These are phyloP conservation scores for Cheilosia grossa DNA, from an alignment of 2,888 invertebrate genomes.

Conservation along the genomic window DNA sequence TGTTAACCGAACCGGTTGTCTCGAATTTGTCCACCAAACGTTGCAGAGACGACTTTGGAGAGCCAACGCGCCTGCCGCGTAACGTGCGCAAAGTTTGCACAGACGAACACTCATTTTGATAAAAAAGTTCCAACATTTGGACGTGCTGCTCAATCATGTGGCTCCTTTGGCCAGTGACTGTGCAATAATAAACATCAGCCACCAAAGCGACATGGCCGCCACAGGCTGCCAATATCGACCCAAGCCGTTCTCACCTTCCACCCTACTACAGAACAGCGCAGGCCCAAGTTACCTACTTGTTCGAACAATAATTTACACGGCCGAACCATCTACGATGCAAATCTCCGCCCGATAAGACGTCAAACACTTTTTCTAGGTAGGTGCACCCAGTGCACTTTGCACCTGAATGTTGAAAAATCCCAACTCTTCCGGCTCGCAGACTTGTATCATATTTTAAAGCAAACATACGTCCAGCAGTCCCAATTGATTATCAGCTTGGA, in stretches of 20 bases:
- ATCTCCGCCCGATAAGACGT: slow-evolving; percentile 22
- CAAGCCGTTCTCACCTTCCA: neutral
- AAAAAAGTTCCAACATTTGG: too few relatives aligned
- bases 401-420: slow-evolving; percentile 26
- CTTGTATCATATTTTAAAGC: slow-evolving; percentile 46
- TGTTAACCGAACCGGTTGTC: too few relatives aligned
- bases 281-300: neutral
- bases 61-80: too few relatives aligned
- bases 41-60: too few relatives aligned
- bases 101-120: too few relatives aligned
- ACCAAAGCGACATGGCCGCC: too few relatives aligned
- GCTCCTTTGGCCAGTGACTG: too few relatives aligned
- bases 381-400: slow-evolving; percentile 40
- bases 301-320: neutral
- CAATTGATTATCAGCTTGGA: slow-evolving; percentile 43
- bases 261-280: neutral
- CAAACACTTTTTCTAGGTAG: slow-evolving; percentile 3
- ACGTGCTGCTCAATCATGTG: too few relatives aligned
- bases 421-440: slow-evolving; percentile 24
- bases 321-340: neutral
- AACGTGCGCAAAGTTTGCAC: too few relatives aligned
- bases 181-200: too few relatives aligned
- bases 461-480: slow-evolving; percentile 24
- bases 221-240: too few relatives aligned
- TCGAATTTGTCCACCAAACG: too few relatives aligned